A percentile compares a stretch with the other conserved stretches of the same genome.
Evolutionary conservation across 2,797 vertebrate genomes (phyloP).

Genomic region (Karalla daura): DNA sequence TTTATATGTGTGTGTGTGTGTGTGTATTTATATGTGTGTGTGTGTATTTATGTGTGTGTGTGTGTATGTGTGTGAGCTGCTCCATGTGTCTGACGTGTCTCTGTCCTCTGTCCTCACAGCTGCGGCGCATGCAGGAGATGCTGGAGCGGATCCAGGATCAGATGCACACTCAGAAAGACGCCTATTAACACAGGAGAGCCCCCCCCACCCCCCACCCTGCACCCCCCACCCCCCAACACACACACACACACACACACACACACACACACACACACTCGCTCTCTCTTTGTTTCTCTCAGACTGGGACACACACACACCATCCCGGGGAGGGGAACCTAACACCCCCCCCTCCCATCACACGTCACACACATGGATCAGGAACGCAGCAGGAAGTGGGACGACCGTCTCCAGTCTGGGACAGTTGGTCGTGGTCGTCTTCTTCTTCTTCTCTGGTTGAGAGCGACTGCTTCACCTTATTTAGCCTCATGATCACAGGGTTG

Average conservation of each 20-base stretch:
- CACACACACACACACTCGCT: too few relatives aligned
- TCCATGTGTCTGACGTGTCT: not conserved
- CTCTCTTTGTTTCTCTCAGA: too few relatives aligned
- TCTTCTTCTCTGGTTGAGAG: not conserved
- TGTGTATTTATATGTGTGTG: conserved; percentile 57
- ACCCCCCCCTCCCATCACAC: conserved; percentile 53
- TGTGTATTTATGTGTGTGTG: conserved; percentile 41
- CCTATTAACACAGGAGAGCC: conserved; percentile 77
- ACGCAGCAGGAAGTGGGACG: conserved; percentile 38
- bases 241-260: too few relatives aligned
- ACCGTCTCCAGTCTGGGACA: too few relatives aligned
- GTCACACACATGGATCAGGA: conserved; percentile 47
- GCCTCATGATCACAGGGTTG: conserved; percentile 55
- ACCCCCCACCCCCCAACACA: too few relatives aligned
- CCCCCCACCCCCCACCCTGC: too few relatives aligned
- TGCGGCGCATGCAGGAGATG: conserved; percentile 88
- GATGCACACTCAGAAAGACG: conserved; percentile 84
- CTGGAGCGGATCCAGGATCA: conserved; percentile 86
- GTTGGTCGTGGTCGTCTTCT: too few relatives aligned
- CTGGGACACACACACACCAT: too few relatives aligned
- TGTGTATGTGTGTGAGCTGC: too few relatives aligned
- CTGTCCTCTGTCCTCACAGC: conserved; percentile 62
- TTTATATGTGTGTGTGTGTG: too few relatives aligned
- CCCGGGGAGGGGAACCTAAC: too few relatives aligned
- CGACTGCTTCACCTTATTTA: conserved; percentile 32